Base-by-base conservation (phyloP, 1,140 invertebrate genomes). In the Lordiphosa mommai region DNA sequence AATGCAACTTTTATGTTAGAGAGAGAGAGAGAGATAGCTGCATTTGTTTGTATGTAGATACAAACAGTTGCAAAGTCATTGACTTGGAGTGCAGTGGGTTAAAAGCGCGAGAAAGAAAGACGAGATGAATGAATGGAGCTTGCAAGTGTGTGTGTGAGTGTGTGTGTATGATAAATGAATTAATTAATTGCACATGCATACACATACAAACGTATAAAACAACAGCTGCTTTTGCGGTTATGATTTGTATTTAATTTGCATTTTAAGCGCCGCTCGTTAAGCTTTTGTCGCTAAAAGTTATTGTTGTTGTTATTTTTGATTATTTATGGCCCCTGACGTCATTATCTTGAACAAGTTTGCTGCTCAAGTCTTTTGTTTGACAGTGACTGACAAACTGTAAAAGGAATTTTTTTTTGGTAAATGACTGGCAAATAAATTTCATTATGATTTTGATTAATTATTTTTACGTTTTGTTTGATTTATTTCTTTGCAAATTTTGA, bases 281-380 rank as follows among this genome's bases (percentile, higher is more conserved):
- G 7, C 6, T 27, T 27, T 27, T 27, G 23, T 27, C 23, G 5
- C 23, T 27, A 7, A 27, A 2, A 27, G 23, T 23, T 38, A 34
- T 44, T 12, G 12, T 37, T 44, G 32, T 43, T 49, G n/a, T 57
- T 36, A 23, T 37, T 43, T 38, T 36, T 41, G 29, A 49, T 60
- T 38, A 55, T 74, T 73, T 70, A 70, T 72, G 41, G 37, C 40
- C 32, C 17, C 30, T 80, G 76, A 80, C 76, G 76, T 76, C 76
- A 80, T 76, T n/a, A 43, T 2, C 13, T 3, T 23, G 10, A 64
- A 48, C 51, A 76, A 68, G 76, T 82, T 82, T 84, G 77, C 44
- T 52, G 61, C 49, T 69, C 77, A 50, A 76, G 76, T 82, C 77
- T 64, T 84, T 82, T 59, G 76, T 76, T 41, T 65, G n/a, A 3